Evolutionary conservation across 92 coral and sea anemone genomes (phyloP).

Genomic region (Porites divaricata): DNA sequence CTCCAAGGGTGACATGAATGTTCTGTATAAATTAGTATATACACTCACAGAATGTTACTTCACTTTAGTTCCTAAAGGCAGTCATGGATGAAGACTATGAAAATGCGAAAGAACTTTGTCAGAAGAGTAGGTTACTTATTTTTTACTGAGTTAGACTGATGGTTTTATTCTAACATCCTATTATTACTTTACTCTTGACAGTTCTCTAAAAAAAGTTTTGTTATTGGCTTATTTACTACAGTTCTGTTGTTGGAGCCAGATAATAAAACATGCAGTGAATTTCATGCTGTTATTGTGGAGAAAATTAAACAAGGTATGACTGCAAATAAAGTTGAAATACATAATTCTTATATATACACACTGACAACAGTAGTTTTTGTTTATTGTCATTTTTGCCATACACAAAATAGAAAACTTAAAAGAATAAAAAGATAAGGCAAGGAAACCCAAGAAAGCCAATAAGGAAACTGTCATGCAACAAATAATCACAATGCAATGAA

Average conservation of each 20-base stretch:
- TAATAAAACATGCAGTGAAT: conserved; percentile 82
- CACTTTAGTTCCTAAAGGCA: conserved; percentile 64
- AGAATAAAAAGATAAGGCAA: too few species aligned
- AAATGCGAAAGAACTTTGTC: conserved; percentile 81
- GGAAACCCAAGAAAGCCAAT: too few species aligned
- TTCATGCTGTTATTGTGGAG: conserved; percentile 77
- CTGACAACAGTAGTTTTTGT: too few species aligned
- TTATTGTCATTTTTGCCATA: too few species aligned
- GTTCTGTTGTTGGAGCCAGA: conserved; percentile 86
- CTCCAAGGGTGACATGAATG: neutral
- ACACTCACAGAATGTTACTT: neutral
- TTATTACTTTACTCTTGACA: neutral
- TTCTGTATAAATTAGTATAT: neutral
- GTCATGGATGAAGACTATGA: conserved; percentile 81
- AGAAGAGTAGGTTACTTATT: conserved; percentile 56
- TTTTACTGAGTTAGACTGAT: neutral
- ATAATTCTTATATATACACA: too few species aligned
- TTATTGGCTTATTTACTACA: conserved; percentile 28
- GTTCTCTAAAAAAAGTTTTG: neutral
- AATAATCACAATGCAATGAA: too few species aligned
- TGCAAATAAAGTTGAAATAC: neutral
- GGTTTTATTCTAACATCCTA: neutral
- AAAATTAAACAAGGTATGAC: conserved; percentile 81
- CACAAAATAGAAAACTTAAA: too few species aligned
- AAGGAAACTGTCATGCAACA: too few species aligned